Base-by-base conservation (phyloP, 2,797 vertebrate species). In the Dallia pectoralis region DNA sequence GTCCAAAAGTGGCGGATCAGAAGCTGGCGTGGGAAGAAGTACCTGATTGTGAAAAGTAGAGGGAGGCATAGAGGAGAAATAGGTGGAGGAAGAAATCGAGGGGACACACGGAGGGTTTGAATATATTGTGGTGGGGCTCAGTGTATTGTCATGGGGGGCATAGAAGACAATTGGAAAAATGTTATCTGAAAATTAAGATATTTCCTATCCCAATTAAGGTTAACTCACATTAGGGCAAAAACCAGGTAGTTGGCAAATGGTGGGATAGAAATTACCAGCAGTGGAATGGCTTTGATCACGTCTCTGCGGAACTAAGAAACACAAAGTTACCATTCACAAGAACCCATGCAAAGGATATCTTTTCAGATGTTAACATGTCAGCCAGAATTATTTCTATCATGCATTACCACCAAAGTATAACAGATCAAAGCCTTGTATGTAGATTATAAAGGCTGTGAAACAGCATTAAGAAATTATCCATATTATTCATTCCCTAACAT, bases 221-320 rank as follows among this genome's bases (percentile, higher is more conserved):
- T 14, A 65, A 96, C 97, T 98, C 89, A 98, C 97, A 99, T 98
- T 71, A 99, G 82, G 74, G 95, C 33, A 76, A 99, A 91, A 81
- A 98, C 95, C 83, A 98, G 74, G 88, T 98, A 97, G 91, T 99
- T 99, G 89, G 96, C 95, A 78, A 98, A 97, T 29, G 97, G 97
- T 4, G 96, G 97, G 81, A 97, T 87, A 49, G 95, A 93, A 70
- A 99, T 90, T 75, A 97, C 7, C 75, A 94, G 87, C 73, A 98
- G 76, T 3, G 97, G 96, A 83, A 95, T 8, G 71, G 92, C 94
- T 90, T 98, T 98, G 73, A 95, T 89, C 79, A 97, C 0, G 18
- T 98, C 92, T 90, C 92, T 93, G 79, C 94, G 96, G 77, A 97
- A 94, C 97, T 99, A 90, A 83, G 27, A 77, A 68, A 56, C 2